phyloP scores from a whole-genome alignment of 2,797 vertebrate genomes.

The Premnoplex brunnescens region DNA sequence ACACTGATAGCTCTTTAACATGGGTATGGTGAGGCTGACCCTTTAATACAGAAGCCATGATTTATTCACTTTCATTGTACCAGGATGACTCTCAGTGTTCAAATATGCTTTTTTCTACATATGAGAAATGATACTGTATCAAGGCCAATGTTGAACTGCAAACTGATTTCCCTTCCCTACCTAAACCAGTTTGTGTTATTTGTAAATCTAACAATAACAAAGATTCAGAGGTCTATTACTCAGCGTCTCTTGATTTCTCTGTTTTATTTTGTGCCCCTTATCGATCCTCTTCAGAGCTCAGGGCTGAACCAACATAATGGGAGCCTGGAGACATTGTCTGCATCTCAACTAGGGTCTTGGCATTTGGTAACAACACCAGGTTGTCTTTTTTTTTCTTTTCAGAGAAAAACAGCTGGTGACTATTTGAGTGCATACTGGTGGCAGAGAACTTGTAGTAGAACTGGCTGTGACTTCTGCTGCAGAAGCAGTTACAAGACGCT shows the following conservation, averaged over 20 bases:
- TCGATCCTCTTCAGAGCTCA: constrained; percentile 59
- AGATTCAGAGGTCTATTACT: constrained; percentile 60
- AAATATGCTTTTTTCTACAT: constrained; percentile 43
- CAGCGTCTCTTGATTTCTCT: constrained; percentile 53
- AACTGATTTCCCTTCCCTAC: constrained; percentile 43
- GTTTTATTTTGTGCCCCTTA: constrained; percentile 61
- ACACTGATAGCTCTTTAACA: not conserved
- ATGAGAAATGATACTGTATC: constrained; percentile 38
- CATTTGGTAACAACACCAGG: constrained; percentile 53
- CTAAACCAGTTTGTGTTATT: constrained; percentile 54
- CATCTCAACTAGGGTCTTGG: constrained; percentile 62
- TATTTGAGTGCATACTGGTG: constrained; percentile 21
- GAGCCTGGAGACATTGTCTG: constrained; percentile 59
- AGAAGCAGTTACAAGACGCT: not conserved
- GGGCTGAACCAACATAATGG: constrained; percentile 53
- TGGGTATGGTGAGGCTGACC: not conserved
- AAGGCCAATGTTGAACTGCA: constrained; percentile 40
- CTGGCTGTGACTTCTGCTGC: not conserved
- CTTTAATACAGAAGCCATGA: not conserved
- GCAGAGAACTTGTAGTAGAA: constrained; percentile 3
- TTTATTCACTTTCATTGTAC: constrained; percentile 28
- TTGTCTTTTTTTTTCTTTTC: constrained; percentile 43
- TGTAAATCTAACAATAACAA: constrained; percentile 58
- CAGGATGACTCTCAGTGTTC: constrained; percentile 11
- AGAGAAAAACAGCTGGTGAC: constrained; percentile 29